phyloP scores from a whole-genome alignment of 2,888 invertebrate genomes.

The Adelphocoris suturalis region DNA sequence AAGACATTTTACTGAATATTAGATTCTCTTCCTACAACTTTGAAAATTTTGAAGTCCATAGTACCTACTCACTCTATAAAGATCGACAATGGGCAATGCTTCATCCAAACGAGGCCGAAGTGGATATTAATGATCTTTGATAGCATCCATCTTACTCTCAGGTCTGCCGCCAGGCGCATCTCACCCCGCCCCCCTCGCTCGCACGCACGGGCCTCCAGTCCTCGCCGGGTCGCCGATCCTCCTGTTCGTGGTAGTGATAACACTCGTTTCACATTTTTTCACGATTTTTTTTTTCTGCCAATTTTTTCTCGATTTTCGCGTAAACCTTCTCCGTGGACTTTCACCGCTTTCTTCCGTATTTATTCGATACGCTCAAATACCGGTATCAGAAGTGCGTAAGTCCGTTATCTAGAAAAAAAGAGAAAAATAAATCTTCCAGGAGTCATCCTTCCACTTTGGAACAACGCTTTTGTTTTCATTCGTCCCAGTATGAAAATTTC shows the following conservation, averaged over 20 bases:
- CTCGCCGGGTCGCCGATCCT: slow-evolving; percentile 36
- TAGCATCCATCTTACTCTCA: too few species aligned
- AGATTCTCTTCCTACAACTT: too few species aligned
- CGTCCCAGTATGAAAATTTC: background rate
- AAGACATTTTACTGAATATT: too few species aligned
- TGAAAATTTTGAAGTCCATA: too few species aligned
- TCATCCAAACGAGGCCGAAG: background rate
- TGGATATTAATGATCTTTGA: too few species aligned
- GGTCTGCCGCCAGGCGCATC: background rate
- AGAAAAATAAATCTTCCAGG: background rate
- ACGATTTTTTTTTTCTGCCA: background rate
- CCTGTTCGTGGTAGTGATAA: background rate
- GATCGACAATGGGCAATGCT: background rate
- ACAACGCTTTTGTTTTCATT: background rate
- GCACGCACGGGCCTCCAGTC: slow-evolving; percentile 12
- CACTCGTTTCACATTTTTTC: background rate
- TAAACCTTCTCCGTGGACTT: background rate
- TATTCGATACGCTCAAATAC: background rate
- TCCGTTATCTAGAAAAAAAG: background rate
- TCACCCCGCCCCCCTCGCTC: background rate
- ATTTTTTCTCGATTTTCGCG: slow-evolving; percentile 4
- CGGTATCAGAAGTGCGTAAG: background rate
- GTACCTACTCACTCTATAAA: too few species aligned
- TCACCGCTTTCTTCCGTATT: background rate
- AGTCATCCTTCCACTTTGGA: background rate